Evolutionary conservation across 2,888 invertebrate genomes (phyloP).

Genomic region (Galeopsomyia nigrocyanea): DNA sequence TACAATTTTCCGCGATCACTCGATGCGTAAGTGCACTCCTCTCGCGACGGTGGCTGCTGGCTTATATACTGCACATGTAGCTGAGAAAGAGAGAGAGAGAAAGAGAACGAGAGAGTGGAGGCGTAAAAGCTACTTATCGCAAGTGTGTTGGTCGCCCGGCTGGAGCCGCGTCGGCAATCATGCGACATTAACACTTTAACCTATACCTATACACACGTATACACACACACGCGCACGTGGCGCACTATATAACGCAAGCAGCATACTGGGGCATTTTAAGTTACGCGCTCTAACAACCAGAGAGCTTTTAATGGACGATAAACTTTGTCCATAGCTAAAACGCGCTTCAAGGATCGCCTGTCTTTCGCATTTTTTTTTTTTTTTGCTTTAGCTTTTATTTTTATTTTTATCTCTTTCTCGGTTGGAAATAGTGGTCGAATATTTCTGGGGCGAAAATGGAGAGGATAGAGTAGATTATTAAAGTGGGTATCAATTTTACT

Average conservation of each 20-base stretch:
- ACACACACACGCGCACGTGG: constrained; percentile 19
- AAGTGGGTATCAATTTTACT: too few relatives aligned
- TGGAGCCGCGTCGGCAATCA: constrained; percentile 62
- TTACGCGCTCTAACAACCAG: neutral
- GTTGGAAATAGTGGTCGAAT: too few relatives aligned
- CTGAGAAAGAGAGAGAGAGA: constrained; percentile 6
- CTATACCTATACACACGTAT: constrained; percentile 53
- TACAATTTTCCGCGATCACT: neutral
- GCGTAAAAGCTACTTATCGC: constrained; percentile 46
- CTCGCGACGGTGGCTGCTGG: constrained; percentile 7
- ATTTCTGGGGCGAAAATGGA: too few relatives aligned
- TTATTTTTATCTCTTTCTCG: too few relatives aligned
- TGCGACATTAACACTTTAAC: constrained; percentile 63
- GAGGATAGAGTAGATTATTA: too few relatives aligned
- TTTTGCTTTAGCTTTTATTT: too few relatives aligned
- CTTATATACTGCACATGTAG: constrained; percentile 28
- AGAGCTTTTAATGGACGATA: constrained; percentile 21
- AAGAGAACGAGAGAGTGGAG: neutral
- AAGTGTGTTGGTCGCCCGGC: constrained; percentile 52
- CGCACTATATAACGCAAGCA: too few relatives aligned
- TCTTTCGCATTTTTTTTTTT: too few relatives aligned
- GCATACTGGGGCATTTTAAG: constrained; percentile 7
- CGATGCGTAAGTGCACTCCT: too few relatives aligned
- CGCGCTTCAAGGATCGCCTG: too few relatives aligned
- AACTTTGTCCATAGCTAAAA: too few relatives aligned